Base-by-base conservation (phyloP, 1,140 invertebrate genomes). In the Megathymus violae region DNA sequence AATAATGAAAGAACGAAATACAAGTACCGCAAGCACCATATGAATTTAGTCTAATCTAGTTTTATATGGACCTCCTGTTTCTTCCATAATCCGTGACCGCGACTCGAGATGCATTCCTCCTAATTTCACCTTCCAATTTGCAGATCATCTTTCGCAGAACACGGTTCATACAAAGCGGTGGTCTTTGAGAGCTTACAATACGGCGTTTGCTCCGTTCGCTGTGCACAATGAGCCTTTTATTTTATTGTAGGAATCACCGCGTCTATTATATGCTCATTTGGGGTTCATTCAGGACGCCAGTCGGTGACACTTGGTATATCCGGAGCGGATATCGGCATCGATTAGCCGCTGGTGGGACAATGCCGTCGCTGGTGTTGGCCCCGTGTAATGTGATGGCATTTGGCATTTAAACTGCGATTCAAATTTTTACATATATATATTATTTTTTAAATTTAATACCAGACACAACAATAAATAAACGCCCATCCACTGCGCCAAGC, bases 201-300 rank as follows among this genome's bases (percentile, higher is more conserved):
- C 71, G 36, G 41, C 56, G 67, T 61, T 69, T 74, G 69, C 70
- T 65, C 67, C 71, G 68, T 67, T 81, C 75, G 70, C 76, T 70
- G 34, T 51, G 60, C 54, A 75, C 69, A 81, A 78, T 74, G 66
- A 63, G 17, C 40, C 72, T 64, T 69, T 82, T 82, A 68, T 78
- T 67, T 72, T 60, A 52, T 62, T 76, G 61, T 64, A 72, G 74
- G 62, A 72, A 74, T 76, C 74, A 71, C 64, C 62, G 74, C 66
- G 25, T 36, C 68, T 64, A 81, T 81, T 81, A 78, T 81, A 75
- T 77, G 76, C 74, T 81, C 78, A 74, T 81, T 81, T 81, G 76
- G 72, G 58, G 67, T 43, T 67, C 66, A 77, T 81, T 80, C 64
- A 76, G 19, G 31, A n/a, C 46, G 50, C 60, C 56, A 41, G 52